Evolutionary conservation across 2,113 vertebrate species (phyloP).

Genomic region (Girardinichthys multiradiatus): DNA sequence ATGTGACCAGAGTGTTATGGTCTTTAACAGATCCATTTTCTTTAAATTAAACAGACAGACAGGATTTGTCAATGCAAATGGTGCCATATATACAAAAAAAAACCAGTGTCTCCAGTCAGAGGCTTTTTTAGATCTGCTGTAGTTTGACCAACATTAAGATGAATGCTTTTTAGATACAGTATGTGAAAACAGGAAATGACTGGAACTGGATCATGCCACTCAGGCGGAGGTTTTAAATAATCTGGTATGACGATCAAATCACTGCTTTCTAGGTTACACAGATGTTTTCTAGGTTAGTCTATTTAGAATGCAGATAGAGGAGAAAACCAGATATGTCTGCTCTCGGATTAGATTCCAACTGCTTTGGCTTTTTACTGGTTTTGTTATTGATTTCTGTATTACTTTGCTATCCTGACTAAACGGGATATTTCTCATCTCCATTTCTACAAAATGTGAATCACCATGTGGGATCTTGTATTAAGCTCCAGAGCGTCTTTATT

Average conservation of each 20-base stretch:
- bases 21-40: too few species aligned
- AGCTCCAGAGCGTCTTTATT: not conserved
- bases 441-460: not conserved
- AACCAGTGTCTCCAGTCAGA: too few species aligned
- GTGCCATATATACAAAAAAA: too few species aligned
- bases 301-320: not conserved
- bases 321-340: too few species aligned
- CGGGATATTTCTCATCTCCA: not conserved
- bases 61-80: too few species aligned
- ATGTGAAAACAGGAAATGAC: not conserved
- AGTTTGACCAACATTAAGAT: not conserved
- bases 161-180: not conserved
- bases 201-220: slow-evolving; percentile 1
- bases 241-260: not conserved
- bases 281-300: slow-evolving; percentile 26
- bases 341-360: slow-evolving; percentile 3
- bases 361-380: not conserved
- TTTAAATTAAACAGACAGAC: too few species aligned
- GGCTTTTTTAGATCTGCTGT: too few species aligned
- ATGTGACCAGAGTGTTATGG: too few species aligned
- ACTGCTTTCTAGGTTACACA: slow-evolving; percentile 33
- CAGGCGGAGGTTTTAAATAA: slow-evolving; percentile 23
- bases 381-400: slow-evolving; percentile 5
- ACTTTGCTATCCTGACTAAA: not conserved
- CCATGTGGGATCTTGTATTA: not conserved